These are phyloP conservation scores for Trichopoda pennipes DNA, from an alignment of 2,888 invertebrate genomes.

Conservation along the genomic window DNA sequence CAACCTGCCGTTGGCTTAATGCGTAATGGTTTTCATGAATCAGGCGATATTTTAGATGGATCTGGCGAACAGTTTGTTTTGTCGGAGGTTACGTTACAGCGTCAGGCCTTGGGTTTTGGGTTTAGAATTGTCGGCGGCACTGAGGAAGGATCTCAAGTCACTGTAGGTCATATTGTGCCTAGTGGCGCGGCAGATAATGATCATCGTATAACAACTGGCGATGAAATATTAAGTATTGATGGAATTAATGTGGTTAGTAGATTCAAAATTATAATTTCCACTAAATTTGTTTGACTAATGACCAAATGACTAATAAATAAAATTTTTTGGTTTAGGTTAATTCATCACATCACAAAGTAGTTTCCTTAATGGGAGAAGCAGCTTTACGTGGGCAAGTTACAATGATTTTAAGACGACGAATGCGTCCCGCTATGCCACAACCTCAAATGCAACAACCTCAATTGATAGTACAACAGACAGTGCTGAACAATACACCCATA, in stretches of 20 bases:
- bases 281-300: too few relatives aligned
- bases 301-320: background rate
- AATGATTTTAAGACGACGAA: conserved; percentile 86
- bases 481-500: conserved; percentile 42
- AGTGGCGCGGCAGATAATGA: conserved; percentile 97
- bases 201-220: conserved; percentile 93
- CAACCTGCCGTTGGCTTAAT: conserved; percentile 59
- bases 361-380: conserved; percentile 94
- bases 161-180: conserved; percentile 97
- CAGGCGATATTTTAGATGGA: conserved; percentile 62
- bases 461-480: conserved; percentile 29
- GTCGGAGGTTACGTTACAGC: conserved; percentile 86
- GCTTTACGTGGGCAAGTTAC: conserved; percentile 93
- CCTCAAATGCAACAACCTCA: conserved; percentile 44
- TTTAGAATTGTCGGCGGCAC: conserved; percentile 99
- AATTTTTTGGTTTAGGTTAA: conserved; percentile 81
- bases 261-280: background rate
- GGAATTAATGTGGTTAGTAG: conserved; percentile 87
- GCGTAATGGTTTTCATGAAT: conserved; percentile 57
- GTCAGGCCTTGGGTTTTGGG: conserved; percentile 97
- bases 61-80: conserved; percentile 75
- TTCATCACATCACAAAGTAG: conserved; percentile 95
- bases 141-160: conserved; percentile 97
- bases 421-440: conserved; percentile 57
- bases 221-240: conserved; percentile 97